Evolutionary conservation across 2,888 invertebrate genomes (phyloP).

Genomic region (Spatulosminthurus flaviceps): DNA sequence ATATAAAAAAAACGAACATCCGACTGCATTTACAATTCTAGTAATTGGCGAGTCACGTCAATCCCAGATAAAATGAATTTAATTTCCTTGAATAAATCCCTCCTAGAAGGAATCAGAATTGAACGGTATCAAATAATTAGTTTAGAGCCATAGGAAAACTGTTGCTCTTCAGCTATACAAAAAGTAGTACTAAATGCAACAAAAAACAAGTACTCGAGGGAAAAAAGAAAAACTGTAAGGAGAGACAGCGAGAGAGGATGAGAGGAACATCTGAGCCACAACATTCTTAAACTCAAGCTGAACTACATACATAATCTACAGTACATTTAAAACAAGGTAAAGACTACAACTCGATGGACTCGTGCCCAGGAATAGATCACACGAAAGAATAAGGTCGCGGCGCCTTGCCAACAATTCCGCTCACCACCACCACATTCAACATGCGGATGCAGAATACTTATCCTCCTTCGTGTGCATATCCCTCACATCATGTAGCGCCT

Average conservation of each 20-base stretch:
- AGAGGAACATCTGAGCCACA: neutral
- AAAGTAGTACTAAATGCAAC: no score
- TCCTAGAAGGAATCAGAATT: no score
- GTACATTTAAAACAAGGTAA: slow-evolving; percentile 43
- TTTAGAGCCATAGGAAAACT: no score
- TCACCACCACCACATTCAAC: slow-evolving; percentile 26
- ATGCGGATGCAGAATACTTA: slow-evolving; percentile 22
- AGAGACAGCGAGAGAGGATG: neutral
- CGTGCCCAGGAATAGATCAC: slow-evolving; percentile 55
- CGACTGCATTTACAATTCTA: no score
- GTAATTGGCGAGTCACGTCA: no score
- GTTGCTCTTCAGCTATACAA: no score
- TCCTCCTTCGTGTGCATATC: slow-evolving; percentile 22
- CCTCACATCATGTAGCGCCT: no score
- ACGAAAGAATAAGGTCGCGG: slow-evolving; percentile 55
- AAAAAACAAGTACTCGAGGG: no score
- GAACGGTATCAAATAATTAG: no score
- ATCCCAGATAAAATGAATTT: no score
- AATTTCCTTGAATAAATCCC: no score
- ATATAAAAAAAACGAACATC: no score
- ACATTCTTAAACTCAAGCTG: neutral
- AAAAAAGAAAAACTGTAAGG: neutral
- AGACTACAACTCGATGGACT: slow-evolving; percentile 36
- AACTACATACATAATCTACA: slow-evolving; percentile 9
- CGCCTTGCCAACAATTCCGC: slow-evolving; percentile 53